Evolutionary conservation across 1,140 invertebrate species (phyloP).

Genomic region (Pararge aegeria): DNA sequence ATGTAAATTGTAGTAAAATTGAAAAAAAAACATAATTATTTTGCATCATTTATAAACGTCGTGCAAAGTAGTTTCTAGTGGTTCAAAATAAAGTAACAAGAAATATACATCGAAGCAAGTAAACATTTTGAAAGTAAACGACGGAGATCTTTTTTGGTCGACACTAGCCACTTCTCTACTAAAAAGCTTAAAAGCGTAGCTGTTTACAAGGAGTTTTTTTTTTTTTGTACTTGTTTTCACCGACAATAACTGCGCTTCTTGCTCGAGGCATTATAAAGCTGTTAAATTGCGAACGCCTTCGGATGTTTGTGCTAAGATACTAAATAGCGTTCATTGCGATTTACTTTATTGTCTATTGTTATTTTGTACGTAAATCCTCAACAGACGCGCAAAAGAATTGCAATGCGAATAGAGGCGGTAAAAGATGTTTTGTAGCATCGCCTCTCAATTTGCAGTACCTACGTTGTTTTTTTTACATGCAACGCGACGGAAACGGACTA

Average conservation of each 20-base stretch:
- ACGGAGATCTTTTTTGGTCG: not conserved
- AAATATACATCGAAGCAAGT: not conserved
- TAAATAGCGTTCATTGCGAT: not conserved
- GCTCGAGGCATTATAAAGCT: not conserved
- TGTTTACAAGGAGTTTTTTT: not conserved
- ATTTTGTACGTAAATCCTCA: not conserved
- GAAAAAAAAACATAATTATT: no score
- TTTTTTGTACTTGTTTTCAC: not conserved
- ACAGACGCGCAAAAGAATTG: not conserved
- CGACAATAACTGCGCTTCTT: conserved; percentile 4
- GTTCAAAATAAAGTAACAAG: not conserved
- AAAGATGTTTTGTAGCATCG: no score
- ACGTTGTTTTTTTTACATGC: no score
- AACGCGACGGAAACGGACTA: no score
- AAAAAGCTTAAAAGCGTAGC: conserved; percentile 2
- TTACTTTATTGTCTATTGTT: not conserved
- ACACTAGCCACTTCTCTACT: not conserved
- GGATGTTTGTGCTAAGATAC: not conserved
- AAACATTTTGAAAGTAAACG: not conserved
- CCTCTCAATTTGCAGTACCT: no score
- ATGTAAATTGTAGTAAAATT: no score
- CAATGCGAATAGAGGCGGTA: no score
- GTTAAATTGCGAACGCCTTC: not conserved
- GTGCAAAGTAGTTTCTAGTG: not conserved
- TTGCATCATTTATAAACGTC: not conserved